Evolutionary conservation across 2,797 vertebrate genomes (phyloP), one percentile per base, ranked within the genome.

Genomic region (Pyrocephalus nanus): DNA sequence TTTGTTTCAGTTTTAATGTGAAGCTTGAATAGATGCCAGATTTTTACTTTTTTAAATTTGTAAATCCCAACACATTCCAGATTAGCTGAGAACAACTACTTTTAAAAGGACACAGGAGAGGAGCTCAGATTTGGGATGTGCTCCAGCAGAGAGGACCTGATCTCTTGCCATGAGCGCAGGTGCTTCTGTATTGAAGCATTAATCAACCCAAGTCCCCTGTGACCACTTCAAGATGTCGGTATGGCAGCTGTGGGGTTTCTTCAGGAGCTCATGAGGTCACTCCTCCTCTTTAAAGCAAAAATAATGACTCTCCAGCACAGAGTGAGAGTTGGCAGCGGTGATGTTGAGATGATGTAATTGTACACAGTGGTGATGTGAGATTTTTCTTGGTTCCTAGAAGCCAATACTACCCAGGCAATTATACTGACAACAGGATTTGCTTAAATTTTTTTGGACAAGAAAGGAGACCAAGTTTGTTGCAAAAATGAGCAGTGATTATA

Each of bases 371-470:
- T 83, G 89, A 95, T 94, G 91, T 81, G 95, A 96, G 88, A 67
- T 92, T 95, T 96, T 87, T 95, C 91, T 88, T 90, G 88, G 79
- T 97, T 96, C 91, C 76, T 94, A 94, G 92, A 96, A 96, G 84
- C 94, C 91, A 95, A 77, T 90, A 80, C 82, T 93, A 78, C 69
- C 84, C 81, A 86, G 78, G 88, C 51, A 92, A 94, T 93, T 64
- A 75, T 65, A 80, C 85, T 18, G 96, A 89, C 65, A 90, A 81
- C 70, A 61, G 27, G 30, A 90, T 93, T 95, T 93, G 79, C 88
- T 94, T 87, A 86, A 84, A 83, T 36, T 3, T 84, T 91, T 91
- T 90, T 91, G 85, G 73, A 92, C 54, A 67, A 91, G 86, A 93
- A 91, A 86, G 42, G 34, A 94, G 51, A 85, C 58, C 0, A 5